phyloP scores from a whole-genome alignment of 2,113 vertebrate genomes.

The Hucho hucho region DNA sequence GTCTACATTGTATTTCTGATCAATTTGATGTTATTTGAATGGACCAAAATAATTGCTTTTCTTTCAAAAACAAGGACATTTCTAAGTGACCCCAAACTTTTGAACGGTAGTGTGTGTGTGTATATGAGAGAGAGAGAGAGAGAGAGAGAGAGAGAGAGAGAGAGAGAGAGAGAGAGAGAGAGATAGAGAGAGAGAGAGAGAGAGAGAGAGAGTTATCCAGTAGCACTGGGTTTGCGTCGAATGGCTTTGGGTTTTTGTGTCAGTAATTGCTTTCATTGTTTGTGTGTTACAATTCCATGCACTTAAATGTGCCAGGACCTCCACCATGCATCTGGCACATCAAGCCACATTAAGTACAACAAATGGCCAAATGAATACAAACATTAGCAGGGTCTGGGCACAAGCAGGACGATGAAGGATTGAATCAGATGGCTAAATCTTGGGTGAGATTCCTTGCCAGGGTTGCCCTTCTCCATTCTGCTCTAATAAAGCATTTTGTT shows the following conservation, averaged over 20 bases:
- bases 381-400: constrained; percentile 6
- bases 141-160: neutral
- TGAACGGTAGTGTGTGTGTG: neutral
- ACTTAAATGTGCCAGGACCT: neutral
- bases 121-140: neutral
- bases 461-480: constrained; percentile 29
- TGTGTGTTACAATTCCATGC: neutral
- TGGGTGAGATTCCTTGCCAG: neutral
- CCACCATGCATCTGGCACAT: neutral
- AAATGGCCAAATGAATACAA: constrained; percentile 9
- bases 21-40: no score
- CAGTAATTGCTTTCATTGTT: neutral
- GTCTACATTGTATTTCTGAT: no score
- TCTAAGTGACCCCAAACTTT: no score
- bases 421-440: neutral
- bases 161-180: neutral
- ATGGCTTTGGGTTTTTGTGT: neutral
- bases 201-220: neutral
- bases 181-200: neutral
- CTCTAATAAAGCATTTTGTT: constrained; percentile 37
- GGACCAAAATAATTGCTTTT: no score
- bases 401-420: neutral
- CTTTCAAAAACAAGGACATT: no score
- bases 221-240: neutral
- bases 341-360: constrained; percentile 5